Evolutionary conservation across 2,113 vertebrate genomes (phyloP).

Genomic region (Bubo blakistoni): DNA sequence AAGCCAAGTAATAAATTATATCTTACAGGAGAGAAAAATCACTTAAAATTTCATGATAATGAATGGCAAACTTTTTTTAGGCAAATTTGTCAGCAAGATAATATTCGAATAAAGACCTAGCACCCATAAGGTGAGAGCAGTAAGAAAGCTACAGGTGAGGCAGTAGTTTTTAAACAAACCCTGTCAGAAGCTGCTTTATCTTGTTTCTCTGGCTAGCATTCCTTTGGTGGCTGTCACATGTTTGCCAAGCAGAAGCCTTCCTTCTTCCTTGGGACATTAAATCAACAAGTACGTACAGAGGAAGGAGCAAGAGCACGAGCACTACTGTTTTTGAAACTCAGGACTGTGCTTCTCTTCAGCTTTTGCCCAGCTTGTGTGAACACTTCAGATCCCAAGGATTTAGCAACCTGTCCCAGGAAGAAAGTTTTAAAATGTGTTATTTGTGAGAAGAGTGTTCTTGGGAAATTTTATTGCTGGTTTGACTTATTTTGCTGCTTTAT

Average conservation of each 20-base stretch:
- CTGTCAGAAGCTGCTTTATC: constrained; percentile 36
- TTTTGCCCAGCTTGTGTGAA: not conserved
- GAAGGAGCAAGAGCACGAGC: not conserved
- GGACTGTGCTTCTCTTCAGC: not conserved
- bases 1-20: not conserved
- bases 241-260: constrained; percentile 9
- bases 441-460: not conserved
- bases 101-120: not conserved
- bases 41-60: not conserved
- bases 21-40: not conserved
- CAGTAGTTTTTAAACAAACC: not conserved
- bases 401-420: not conserved
- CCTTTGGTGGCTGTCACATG: constrained; percentile 56
- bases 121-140: not conserved
- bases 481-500: not conserved
- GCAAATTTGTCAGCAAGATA: not conserved
- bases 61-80: not conserved
- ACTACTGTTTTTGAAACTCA: not conserved
- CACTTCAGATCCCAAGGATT: not conserved
- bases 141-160: not conserved
- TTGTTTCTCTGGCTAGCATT: constrained; percentile 56
- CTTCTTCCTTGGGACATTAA: constrained; percentile 29
- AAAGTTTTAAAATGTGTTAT: not conserved
- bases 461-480: not conserved
- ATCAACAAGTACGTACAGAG: not conserved